Base-by-base conservation (phyloP, 2,797 vertebrate genomes). In the Sparus aurata region DNA sequence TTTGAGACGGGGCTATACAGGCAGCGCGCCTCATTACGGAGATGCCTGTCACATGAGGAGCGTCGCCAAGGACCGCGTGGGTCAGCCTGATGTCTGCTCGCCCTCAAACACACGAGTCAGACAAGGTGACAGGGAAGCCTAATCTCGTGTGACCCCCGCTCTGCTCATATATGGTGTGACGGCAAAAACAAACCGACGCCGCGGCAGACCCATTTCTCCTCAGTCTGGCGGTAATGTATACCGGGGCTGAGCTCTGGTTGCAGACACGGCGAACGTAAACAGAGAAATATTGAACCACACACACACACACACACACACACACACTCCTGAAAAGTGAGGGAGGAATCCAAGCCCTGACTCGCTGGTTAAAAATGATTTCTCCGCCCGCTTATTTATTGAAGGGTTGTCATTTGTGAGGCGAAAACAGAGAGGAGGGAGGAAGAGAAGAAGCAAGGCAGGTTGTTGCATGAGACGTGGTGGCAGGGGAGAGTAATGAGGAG, bases 111-210 rank as follows among this genome's bases (percentile, higher is more conserved):
- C 55, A 70, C 11, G 5, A 70, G 52, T 73, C 70, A 84, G 43
- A 69, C 85, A 85, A 80, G 82, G 79, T 85, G 83, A 85, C 70
- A 78, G 81, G 82, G 76, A 34, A 89, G 86, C 61, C 75, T 66
- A 46, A 85, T 70, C 72, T 68, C 11, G 30, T 13, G 62, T 85
- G 76, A 86, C 23, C 54, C 54, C 76, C 47, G 80, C 54, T 63
- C 45, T 34, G 12, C 50, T 78, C 45, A n/a, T 50, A 69, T 43
- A 59, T 38, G 53, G 45, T 30, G 53, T 18, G 43, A 41, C 79
- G 13, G 63, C 68, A 72, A 82, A 82, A 82, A 79, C 54, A 85
- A 75, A 85, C 67, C 34, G 34, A 49, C 12, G 15, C 27, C 79
- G 70, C 23, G 43, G 25, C 46, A 58, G 68, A 60, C 12, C 66